phyloP scores from a whole-genome alignment of 2,888 invertebrate species.

The Nomada fabriciana region DNA sequence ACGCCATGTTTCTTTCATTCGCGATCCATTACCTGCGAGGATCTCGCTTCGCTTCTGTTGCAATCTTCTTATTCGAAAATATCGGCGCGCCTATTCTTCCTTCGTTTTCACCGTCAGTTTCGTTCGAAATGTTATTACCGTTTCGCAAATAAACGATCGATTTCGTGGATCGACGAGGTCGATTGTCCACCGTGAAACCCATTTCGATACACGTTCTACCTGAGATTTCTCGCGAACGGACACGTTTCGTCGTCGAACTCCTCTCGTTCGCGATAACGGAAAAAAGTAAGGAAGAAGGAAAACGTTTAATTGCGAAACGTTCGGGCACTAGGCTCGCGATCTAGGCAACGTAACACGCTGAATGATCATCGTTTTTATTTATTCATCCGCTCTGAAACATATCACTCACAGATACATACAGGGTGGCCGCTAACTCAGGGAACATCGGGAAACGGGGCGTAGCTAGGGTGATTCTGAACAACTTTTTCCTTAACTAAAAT shows the following conservation, averaged over 20 bases:
- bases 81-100: conserved; percentile 4
- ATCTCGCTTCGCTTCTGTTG: not conserved
- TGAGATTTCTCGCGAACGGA: conserved; percentile 42
- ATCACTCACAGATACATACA: too few relatives aligned
- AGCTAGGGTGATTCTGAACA: too few relatives aligned
- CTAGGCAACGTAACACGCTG: conserved; percentile 1
- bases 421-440: too few relatives aligned
- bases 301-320: conserved; percentile 38
- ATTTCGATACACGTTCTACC: conserved; percentile 39
- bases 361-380: conserved; percentile 1
- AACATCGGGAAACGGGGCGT: too few relatives aligned
- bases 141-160: conserved; percentile 23
- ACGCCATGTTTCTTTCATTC: not conserved
- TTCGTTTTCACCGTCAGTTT: not conserved
- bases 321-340: conserved; percentile 17
- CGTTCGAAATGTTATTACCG: not conserved
- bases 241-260: conserved; percentile 9
- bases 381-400: not conserved
- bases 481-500: too few relatives aligned
- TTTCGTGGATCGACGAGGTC: not conserved
- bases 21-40: not conserved
- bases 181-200: not conserved
- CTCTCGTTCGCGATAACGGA: conserved; percentile 9
- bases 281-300: not conserved
- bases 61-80: conserved; percentile 18